Base-by-base conservation (phyloP, 2,888 invertebrate genomes). In the Ernsta delagoae region DNA sequence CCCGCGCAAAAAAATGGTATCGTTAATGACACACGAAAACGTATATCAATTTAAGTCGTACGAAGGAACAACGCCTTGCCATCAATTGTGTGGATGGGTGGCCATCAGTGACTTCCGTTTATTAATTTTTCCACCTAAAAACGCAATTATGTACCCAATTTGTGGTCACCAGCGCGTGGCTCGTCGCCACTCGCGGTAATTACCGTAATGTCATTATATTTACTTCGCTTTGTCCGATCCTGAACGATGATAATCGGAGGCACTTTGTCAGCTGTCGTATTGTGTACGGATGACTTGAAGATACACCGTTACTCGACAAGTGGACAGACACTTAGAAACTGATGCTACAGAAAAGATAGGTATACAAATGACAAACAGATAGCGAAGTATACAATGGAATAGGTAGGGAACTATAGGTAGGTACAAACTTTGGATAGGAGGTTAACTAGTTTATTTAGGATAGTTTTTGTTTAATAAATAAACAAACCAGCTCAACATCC, bases 71-170 rank as follows among this genome's bases (percentile, higher is more conserved):
- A 73, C 16, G 11, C 48, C 48, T 48, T 48, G 9, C 39, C 70
- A 72, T 73, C 71, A 65, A 74, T 75, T 73, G 74, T 70, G 73
- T 74, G 75, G 77, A 67, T 57, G 62, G 62, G 48, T 57, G 62
- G 62, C 57, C 76, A 77, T 77, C 79, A 79, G 73, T 78, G 72
- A 84, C 86, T 86, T 87, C 86, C 85, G 84, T 82, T 82, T 79
- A 78, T 79, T 81, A 81, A 81, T 82, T 81, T 82, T 86, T 83
- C 78, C 82, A 81, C 83, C 84, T 79, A 84, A 78, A 79, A 82
- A 80, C 77, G 82, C 84, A 88, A 89, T 89, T 87, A 85, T 78
- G 78, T 76, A 72, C 76, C 81, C 85, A 89, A 89, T 90, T 88
- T 84, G 87, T 83, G 84, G 73, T 82, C 82, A 75, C 72, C 80